A percentile compares a stretch with the other conserved stretches of the same genome.
phyloP scores from a whole-genome alignment of 1,140 invertebrate genomes.

The Ooceraea biroi region DNA sequence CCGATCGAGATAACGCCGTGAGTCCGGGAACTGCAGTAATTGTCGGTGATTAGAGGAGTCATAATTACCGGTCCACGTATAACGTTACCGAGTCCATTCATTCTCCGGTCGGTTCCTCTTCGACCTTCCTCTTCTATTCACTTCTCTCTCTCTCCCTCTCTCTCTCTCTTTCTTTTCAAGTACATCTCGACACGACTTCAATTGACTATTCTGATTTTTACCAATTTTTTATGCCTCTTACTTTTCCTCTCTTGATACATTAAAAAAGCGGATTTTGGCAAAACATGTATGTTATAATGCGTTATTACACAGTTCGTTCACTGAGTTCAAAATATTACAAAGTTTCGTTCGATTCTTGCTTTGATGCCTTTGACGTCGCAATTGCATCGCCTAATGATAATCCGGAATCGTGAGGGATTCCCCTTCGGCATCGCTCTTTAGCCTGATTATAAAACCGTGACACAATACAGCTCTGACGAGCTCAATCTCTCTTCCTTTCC shows the following conservation, averaged over 20 bases:
- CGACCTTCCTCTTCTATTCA: slow-evolving; percentile 41
- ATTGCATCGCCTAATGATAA: slow-evolving; percentile 39
- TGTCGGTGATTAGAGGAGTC: slow-evolving; percentile 84
- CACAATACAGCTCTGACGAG: slow-evolving; percentile 78
- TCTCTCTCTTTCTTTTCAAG: background rate
- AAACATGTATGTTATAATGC: too few species aligned
- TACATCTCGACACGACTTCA: slow-evolving; percentile 15
- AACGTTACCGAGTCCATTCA: slow-evolving; percentile 82
- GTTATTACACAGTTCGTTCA: background rate
- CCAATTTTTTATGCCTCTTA: background rate
- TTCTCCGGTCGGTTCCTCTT: slow-evolving; percentile 70
- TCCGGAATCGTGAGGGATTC: background rate
- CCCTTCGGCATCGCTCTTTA: slow-evolving; percentile 35
- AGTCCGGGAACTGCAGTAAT: slow-evolving; percentile 83
- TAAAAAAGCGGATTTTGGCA: background rate
- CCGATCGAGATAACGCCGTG: slow-evolving; percentile 81
- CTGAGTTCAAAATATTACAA: background rate
- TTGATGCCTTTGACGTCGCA: slow-evolving; percentile 29
- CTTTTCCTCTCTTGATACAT: slow-evolving; percentile 47
- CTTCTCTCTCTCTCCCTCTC: background rate
- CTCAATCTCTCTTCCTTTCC: slow-evolving; percentile 25
- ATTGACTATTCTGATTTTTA: slow-evolving; percentile 28
- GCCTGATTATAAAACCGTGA: slow-evolving; percentile 78
- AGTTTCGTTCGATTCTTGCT: background rate
- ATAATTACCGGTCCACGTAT: slow-evolving; percentile 83